Base-by-base conservation (phyloP, 2,888 invertebrate species). In the Drosophila atripex region DNA sequence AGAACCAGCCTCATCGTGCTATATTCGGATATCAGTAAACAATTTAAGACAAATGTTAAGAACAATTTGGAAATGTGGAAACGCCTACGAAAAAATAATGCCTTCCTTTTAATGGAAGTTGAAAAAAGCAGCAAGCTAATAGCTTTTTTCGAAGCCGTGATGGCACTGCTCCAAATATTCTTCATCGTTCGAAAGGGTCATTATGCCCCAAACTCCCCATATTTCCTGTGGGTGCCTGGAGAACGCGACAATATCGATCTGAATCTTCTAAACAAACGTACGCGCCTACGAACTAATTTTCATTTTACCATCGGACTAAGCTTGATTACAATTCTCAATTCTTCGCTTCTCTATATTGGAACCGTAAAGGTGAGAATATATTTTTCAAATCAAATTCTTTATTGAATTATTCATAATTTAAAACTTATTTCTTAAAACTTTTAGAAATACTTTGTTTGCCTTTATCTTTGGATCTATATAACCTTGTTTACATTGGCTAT, bases 51-150 rank as follows among this genome's bases (percentile, higher is more conserved):
- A n/a, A n/a, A 7, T 6, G 21, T 25, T 3, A 14, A 11, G 3
- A 5, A 8, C 8, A 16, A 11, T 8, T 11, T 7, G 11, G 35
- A n/a, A 7, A 3, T 3, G 8, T 30, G 66, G 12, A 14, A 30
- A 7, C 39, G 18, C 3, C 3, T 4, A 32, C 14, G 54, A 14
- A 1, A 71, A 0, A 16, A 46, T 1, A 79, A 12, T 0, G 71
- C 69, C 14, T 78, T 76, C 5, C 73, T 16, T 23, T 53, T 59
- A 0, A 38, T 69, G n/a, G 28, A 53, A 28, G 9, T 86, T 16
- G 43, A 61, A 11, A 0, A 25, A 3, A 71, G 75, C 23, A 74
- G 80, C 38, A 66, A 46, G 12, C 3, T 86, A 0, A 83, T 84
- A 50, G 80, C 64, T 3, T 0, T 72, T 0, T 16, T 63, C 0